Base-by-base conservation (phyloP, 1,140 invertebrate species). In the Drosophila nannoptera region DNA sequence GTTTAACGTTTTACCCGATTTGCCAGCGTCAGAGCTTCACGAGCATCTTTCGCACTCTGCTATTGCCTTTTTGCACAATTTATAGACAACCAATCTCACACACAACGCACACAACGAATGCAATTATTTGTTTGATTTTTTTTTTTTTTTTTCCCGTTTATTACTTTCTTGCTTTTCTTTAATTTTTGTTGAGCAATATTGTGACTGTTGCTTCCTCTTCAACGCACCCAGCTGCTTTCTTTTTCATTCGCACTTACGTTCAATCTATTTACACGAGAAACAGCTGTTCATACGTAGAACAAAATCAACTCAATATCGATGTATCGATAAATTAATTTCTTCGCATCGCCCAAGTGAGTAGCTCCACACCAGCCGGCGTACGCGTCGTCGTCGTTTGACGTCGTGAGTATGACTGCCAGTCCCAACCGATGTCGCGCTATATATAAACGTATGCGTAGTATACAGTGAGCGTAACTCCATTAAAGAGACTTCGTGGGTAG, bases 131-230 rank as follows among this genome's bases (percentile, higher is more conserved):
- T 53, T 69, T 69, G 22, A 22, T 2, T 53, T 64, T 46, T 56
- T 66, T 53, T 64, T 46, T 56, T 66, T 14, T 64, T 8, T 62
- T 59, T 71, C 69, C 22, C 7, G 6, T 54, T 36, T 48, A 48
- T 14, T 7, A 73, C 64, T 70, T 77, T 55, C 70, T 78, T 71
- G 31, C 12, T 50, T 52, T 52, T 4, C 62, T 62, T 75, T 83
- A 58, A 69, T 52, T 69, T 58, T 58, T 73, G 63, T 60, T 73
- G 64, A 58, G 56, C 69, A 80, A 80, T 75, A 78, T 80, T 75
- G 77, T 69, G 63, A 61, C 71, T 82, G 55, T 63, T 48, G 46
- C 29, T 69, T 73, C 35, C 52, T 62, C 53, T 58, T 68, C 22
- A 46, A 36, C 45, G 53, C 61, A 64, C 38, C 46, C 63, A 62